These are phyloP conservation scores for Willowsia nigromaculata DNA, from an alignment of 2,888 invertebrate genomes.

Conservation along the genomic window DNA sequence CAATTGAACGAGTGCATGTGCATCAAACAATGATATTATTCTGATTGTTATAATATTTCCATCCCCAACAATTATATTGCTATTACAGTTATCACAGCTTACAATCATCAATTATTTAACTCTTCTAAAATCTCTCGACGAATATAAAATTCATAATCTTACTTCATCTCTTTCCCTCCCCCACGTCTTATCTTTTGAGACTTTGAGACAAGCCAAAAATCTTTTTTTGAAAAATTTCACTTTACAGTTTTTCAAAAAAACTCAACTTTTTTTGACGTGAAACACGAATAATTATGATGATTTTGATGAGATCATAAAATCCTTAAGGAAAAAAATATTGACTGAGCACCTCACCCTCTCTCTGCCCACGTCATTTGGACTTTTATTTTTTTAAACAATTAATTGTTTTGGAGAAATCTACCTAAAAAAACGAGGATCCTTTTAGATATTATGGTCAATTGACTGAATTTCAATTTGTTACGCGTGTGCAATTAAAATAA, in stretches of 20 bases:
- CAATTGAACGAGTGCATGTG: neutral
- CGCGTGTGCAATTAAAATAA: neutral
- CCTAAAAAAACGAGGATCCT: too few relatives aligned
- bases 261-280: neutral
- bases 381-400: neutral
- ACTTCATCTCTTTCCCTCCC: neutral
- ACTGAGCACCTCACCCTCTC: neutral
- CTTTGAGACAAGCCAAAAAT: conserved; percentile 16
- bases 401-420: too few relatives aligned
- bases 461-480: neutral
- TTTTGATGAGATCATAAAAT: neutral
- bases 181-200: neutral
- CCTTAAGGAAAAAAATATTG: neutral
- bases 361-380: neutral
- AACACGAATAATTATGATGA: neutral
- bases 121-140: neutral
- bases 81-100: neutral
- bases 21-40: neutral
- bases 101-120: conserved; percentile 27
- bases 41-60: neutral
- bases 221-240: neutral
- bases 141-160: conserved; percentile 6
- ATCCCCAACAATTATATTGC: neutral
- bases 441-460: too few relatives aligned
- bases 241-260: neutral